Evolutionary conservation across 2,888 invertebrate species (phyloP).

Genomic region (Alitta virens): DNA sequence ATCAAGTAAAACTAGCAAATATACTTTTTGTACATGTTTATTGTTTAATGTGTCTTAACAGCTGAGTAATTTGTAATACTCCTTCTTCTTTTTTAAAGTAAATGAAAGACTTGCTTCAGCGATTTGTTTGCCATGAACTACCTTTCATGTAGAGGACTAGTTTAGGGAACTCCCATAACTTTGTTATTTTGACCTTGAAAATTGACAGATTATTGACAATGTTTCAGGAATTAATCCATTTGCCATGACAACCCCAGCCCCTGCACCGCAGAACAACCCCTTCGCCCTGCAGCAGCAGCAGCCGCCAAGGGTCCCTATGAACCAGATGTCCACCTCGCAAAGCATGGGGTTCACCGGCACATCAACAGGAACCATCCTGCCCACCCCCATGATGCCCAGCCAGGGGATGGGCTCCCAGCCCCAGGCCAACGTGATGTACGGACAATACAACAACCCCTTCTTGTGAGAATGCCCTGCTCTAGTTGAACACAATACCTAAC

Average conservation of each 20-base stretch:
- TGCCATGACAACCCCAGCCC: slow-evolving; percentile 10
- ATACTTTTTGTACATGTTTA: too few relatives aligned
- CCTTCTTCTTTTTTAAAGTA: too few relatives aligned
- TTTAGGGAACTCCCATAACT: too few relatives aligned
- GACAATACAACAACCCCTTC: slow-evolving; percentile 15
- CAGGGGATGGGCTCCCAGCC: background rate
- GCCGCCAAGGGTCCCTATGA: slow-evolving; percentile 40
- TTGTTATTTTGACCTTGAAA: too few relatives aligned
- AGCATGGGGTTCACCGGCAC: slow-evolving; percentile 22
- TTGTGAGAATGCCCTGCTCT: slow-evolving; percentile 3
- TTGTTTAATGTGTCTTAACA: too few relatives aligned
- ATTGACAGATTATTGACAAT: too few relatives aligned
- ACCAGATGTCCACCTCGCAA: slow-evolving; percentile 34
- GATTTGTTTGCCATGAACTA: too few relatives aligned
- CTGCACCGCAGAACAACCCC: slow-evolving; percentile 27
- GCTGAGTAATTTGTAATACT: too few relatives aligned
- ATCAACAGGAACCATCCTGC: slow-evolving; percentile 3
- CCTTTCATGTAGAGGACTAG: too few relatives aligned
- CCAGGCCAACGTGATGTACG: background rate
- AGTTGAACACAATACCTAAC: too few relatives aligned
- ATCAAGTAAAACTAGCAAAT: too few relatives aligned
- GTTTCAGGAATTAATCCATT: slow-evolving; percentile 22
- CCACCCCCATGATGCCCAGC: slow-evolving; percentile 8
- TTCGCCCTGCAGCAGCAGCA: slow-evolving; percentile 43
- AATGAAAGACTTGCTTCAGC: too few relatives aligned